Evolutionary conservation across 2,888 invertebrate species (phyloP), one percentile per base, ranked within the genome.

Genomic region (Deroplatys truncata): DNA sequence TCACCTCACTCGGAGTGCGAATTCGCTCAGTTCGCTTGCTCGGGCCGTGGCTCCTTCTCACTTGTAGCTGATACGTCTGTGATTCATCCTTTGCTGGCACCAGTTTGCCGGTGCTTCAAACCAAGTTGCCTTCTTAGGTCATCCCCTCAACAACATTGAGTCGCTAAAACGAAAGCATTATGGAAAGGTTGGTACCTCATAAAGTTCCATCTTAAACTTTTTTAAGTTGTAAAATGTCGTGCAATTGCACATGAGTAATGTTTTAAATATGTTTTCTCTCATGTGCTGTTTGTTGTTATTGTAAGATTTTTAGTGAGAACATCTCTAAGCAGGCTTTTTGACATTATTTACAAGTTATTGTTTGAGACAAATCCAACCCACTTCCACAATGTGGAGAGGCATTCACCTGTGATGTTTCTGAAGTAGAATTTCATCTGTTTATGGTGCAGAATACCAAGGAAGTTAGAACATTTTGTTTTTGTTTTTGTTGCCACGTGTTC

Each of bases 1-100:
- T 88, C 90, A 88, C 90, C 86, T 88, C 88, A 88, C 90, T 90
- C 87, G 89, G 89, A 89, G 89, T 84, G 87, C 89, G 84, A 89
- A 89, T 89, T 89, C 88, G 84, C 87, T 89, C 89, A 72, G 85
- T 89, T 89, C 89, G 89, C 86, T 84, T 84, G 89, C 84, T 86
- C 84, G 89, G 88, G 89, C 89, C 56, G 89, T 88, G 87, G 84
- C 85, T 87, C 86, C 87, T 87, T 87, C 87, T 87, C 89, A 84
- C 89, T 84, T 72, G 85, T 89, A 89, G 89, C 89, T 89, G 89
- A 89, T 86, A 84, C 86, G n/a, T 84, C 89, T 89, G 89, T 89
- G 89, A 89, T 86, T 89, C 89, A 89, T 89, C 89, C 82, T 89
- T 89, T 83, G 86, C 89, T 86, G 89, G 89, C 86, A 85, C 86